Evolutionary conservation across 1,140 invertebrate species (phyloP), one percentile per base, ranked within the genome.

Genomic region (Drosophila orena): DNA sequence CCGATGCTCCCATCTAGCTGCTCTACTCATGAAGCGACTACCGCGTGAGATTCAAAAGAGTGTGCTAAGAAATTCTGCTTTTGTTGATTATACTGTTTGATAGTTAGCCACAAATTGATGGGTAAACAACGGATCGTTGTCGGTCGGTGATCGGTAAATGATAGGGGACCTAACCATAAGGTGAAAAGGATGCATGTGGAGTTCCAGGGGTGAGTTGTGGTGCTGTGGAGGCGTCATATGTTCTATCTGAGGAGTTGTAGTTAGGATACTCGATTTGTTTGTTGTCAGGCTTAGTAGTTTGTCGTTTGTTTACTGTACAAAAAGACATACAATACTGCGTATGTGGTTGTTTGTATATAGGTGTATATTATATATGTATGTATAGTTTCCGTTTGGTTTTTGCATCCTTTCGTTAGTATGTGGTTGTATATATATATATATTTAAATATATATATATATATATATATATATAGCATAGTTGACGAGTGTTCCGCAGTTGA

Each of bases 271-370:
- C 75, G 69, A 75, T 84, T 75, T 61, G 68, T 77, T 81, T 77
- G 81, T 77, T 78, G 74, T 81, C 81, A 86, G 83, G 83, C 81
- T 86, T 86, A 69, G 69, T 86, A 69, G 69, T 86, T 81, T 65
- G 52, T 74, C 44, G 58, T 62, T 71, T 73, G 69, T 50, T 74
- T 46, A 62, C 81, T 85, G 81, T 85, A 86, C 81, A 86, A 71
- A 84, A 73, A 81, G 77, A 88, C 83, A 86, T 86, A 88, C 81
- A 88, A 86, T 86, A 86, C 70, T 72, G 84, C 68, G 84, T 88
- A 88, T 89, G 84, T 74, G 76, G 61, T 89, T 88, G 79, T 76
- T 83, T 86, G 86, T 89, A 83, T 77, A 69, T 89, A 75, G 72
- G 74, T 89, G 77, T 88, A 71, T 84, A 69, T 77, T 65, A 37